Percentiles rank a stretch among this genome's conserved stretches.
phyloP scores from a whole-genome alignment of 2,888 invertebrate genomes.

The Hetaerina titia region DNA sequence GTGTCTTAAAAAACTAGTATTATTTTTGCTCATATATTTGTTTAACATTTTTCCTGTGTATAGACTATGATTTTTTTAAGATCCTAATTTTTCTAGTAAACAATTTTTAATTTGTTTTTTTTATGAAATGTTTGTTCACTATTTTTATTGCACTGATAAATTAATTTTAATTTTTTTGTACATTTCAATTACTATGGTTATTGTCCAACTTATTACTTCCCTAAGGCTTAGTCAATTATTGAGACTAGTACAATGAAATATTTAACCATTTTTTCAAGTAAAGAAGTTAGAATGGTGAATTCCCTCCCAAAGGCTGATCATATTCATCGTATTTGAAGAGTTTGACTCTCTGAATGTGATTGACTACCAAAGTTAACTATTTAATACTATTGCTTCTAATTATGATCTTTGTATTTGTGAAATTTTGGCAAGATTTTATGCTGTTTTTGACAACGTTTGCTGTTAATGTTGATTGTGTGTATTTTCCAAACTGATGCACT shows the following conservation, averaged over 20 bases:
- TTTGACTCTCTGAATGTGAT: conserved; percentile 62
- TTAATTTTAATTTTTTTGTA: conserved; percentile 30
- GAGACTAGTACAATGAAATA: conserved; percentile 45
- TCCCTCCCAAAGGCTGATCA: conserved; percentile 59
- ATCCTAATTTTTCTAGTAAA: neutral
- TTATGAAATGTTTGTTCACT: neutral
- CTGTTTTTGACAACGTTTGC: conserved; percentile 62
- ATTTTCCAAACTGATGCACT: conserved; percentile 52
- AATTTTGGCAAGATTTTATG: conserved; percentile 59
- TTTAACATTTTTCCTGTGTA: neutral
- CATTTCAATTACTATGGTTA: neutral
- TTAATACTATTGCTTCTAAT: conserved; percentile 58
- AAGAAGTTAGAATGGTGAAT: conserved; percentile 56
- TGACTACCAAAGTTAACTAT: conserved; percentile 65
- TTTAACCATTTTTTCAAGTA: conserved; percentile 56
- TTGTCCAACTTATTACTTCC: conserved; percentile 38
- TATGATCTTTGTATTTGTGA: conserved; percentile 50
- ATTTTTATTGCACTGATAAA: neutral
- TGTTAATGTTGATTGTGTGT: conserved; percentile 54
- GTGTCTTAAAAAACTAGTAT: conserved; percentile 43
- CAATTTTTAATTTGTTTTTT: neutral
- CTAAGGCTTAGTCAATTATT: conserved; percentile 46
- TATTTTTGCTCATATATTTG: neutral
- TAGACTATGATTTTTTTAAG: neutral
- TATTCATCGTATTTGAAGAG: conserved; percentile 44